Evolutionary conservation across 35 echinoderm and acorn worm species (phyloP).

Genomic region (Antedon bifida): DNA sequence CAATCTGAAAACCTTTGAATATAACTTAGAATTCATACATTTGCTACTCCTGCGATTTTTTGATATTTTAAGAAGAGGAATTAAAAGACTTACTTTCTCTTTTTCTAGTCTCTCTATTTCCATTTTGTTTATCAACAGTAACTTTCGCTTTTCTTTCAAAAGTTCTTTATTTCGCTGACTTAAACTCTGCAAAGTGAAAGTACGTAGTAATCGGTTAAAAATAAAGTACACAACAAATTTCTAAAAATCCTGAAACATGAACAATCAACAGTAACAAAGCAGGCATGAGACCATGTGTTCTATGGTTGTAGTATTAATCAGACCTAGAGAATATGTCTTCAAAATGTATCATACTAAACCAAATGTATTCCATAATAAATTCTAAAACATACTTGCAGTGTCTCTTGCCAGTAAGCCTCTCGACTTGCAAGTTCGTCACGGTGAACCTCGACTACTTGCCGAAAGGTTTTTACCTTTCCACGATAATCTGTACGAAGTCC

Average conservation of each 20-base stretch:
- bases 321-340: too few relatives aligned
- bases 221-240: too few relatives aligned
- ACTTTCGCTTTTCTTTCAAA: constrained; percentile 78
- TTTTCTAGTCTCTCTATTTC: constrained; percentile 71
- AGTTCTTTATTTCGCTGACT: constrained; percentile 54
- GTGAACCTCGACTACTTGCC: constrained; percentile 75
- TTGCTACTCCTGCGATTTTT: too few relatives aligned
- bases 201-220: background rate
- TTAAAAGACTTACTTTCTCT: constrained; percentile 49
- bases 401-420: constrained; percentile 81
- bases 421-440: constrained; percentile 51
- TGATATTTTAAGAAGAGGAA: too few relatives aligned
- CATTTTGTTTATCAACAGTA: constrained; percentile 75
- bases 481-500: constrained; percentile 63
- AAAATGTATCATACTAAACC: too few relatives aligned
- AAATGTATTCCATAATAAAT: background rate
- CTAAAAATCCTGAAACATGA: too few relatives aligned
- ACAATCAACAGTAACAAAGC: too few relatives aligned
- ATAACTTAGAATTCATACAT: too few relatives aligned
- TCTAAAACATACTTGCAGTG: constrained; percentile 40
- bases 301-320: too few relatives aligned
- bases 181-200: constrained; percentile 56
- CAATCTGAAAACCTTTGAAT: background rate
- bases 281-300: too few relatives aligned
- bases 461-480: constrained; percentile 79